Conservation (phyloP, 2,113 vertebrate genomes). For the human (Homo sapiens) region DNA sequence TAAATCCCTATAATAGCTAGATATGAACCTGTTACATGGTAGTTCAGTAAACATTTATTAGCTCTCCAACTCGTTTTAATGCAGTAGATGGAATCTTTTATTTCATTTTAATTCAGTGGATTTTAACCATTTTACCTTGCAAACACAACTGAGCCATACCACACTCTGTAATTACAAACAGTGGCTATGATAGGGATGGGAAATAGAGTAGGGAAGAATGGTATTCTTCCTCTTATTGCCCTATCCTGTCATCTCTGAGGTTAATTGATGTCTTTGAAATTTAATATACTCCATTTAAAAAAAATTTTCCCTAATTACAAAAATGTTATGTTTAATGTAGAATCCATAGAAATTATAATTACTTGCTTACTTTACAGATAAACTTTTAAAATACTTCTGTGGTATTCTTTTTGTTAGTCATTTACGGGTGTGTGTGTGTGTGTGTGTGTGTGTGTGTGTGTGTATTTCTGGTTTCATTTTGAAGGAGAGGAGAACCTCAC, state of each 20-base stretch:
- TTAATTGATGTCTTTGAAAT: conserved; percentile 11
- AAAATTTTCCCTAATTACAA: neutral
- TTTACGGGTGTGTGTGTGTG: neutral
- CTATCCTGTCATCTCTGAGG: neutral
- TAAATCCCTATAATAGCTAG: neutral
- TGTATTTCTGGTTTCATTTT: conserved; percentile 12
- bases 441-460: neutral
- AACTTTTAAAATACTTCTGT: neutral
- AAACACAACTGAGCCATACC: neutral
- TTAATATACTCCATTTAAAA: neutral
- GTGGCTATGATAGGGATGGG: neutral
- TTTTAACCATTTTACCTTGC: conserved; percentile 1
- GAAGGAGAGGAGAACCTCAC: neutral
- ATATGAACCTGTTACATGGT: neutral
- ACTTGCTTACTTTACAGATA: neutral
- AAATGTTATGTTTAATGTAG: neutral
- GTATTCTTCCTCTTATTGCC: neutral
- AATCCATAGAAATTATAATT: neutral
- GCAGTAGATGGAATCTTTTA: neutral
- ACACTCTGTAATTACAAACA: neutral
- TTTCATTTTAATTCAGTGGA: neutral
- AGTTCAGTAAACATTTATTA: neutral
- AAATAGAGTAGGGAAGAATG: neutral
- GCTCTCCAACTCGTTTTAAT: neutral
- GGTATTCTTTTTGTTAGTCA: neutral